Evolutionary conservation across 2,888 invertebrate species (phyloP), one percentile per base, ranked within the genome.

Genomic region (Scaptomyza polygonia): DNA sequence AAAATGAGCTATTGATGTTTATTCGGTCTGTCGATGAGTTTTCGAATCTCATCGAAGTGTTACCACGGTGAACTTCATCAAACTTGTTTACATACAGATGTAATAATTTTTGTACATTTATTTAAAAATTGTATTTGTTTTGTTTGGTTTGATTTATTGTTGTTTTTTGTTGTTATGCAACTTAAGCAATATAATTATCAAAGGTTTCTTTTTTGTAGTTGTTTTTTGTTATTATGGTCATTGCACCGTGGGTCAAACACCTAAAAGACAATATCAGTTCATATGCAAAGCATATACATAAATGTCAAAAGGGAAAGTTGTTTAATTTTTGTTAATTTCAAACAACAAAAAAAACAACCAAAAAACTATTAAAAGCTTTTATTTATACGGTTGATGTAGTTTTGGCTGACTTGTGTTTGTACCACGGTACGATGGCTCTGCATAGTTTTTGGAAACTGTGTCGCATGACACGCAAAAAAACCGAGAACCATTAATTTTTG

Each of bases 401-500:
- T 27, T 11, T 8, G 18, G 25, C 5, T 7, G 12, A 4, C 5
- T n/a, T 4, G 1, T 14, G 4, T 21, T 45, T 8, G 8, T 16
- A n/a, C 75, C 63, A 75, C 63, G 39, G 72, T 72, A 53, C 75
- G 16, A 44, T 55, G 25, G 5, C 25, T 25, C 25, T 25, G 5
- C 25, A 25, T 25, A 18, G 14, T 34, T 39, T 12, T 47, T 30
- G 5, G 12, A 29, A 57, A 39, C 43, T 39, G 45, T 68, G 75
- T 27, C 70, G 54, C 43, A 59, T 72, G 76, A 75, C 52, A 32
- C 36, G 40, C 54, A 32, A 58, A 30, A 14, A 39, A 39, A 16
- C 8, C n/a, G n/a, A n/a, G n/a, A 39, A 9, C 12, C 12, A 51
- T 54, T 47, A 44, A 51, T 40, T 44, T 11, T 69, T 63, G 70